phyloP scores from a whole-genome alignment of 2,797 vertebrate genomes.

The Alca torda region DNA sequence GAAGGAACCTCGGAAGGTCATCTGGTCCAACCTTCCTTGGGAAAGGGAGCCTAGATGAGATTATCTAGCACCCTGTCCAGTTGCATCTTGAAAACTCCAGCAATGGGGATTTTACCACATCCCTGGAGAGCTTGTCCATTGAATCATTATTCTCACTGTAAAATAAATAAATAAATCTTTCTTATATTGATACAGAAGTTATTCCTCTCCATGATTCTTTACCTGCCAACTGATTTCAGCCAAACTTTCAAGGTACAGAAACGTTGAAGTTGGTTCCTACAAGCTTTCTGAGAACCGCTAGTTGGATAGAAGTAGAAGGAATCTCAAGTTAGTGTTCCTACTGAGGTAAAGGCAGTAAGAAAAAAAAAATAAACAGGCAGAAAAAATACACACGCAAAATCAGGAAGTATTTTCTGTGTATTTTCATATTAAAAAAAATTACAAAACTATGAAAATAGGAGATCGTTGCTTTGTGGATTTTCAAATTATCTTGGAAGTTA shows the following conservation, averaged over 20 bases:
- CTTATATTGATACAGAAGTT: not conserved
- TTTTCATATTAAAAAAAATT: too few species aligned
- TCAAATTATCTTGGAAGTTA: not conserved
- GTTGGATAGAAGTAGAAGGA: not conserved
- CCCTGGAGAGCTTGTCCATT: not conserved
- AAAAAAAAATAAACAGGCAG: too few species aligned
- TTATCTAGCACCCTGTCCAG: not conserved
- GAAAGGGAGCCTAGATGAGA: not conserved
- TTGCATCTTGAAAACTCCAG: not conserved
- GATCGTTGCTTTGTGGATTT: not conserved
- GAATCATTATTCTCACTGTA: not conserved
- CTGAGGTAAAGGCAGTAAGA: not conserved
- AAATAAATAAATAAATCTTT: fast-evolving
- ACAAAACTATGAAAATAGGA: too few species aligned
- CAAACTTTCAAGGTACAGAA: not conserved
- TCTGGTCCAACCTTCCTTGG: not conserved
- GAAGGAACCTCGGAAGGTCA: not conserved
- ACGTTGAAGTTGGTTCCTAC: not conserved
- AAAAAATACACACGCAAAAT: too few species aligned
- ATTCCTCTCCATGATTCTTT: not conserved
- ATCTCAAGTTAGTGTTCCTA: not conserved
- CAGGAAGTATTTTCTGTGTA: too few species aligned
- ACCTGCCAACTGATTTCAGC: not conserved
- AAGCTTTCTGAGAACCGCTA: not conserved
- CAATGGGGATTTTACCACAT: not conserved